Conservation (phyloP, 2,888 invertebrate genomes). For the Phytoseiulus persimilis region DNA sequence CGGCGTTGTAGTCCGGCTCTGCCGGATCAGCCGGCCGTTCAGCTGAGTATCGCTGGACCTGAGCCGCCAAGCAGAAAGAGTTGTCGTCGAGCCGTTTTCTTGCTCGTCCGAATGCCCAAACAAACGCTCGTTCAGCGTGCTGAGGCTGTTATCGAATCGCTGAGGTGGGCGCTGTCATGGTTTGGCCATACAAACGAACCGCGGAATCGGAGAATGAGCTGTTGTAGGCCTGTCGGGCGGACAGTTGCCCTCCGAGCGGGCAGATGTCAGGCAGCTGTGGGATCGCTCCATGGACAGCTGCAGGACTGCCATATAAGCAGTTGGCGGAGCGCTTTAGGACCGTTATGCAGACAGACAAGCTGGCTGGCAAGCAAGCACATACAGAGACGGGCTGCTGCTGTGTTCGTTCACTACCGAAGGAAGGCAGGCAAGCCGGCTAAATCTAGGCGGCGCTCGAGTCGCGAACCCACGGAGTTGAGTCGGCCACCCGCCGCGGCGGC, state of each 20-base stretch:
- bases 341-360: not conserved
- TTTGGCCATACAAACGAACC: not conserved
- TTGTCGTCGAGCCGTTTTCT: not conserved
- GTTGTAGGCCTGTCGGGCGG: not conserved
- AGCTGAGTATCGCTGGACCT: not conserved
- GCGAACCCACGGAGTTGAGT: constrained; percentile 5
- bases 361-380: not conserved
- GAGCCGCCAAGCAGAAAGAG: not conserved
- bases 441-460: not conserved
- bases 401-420: not conserved
- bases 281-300: not conserved
- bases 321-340: not conserved
- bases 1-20: not conserved
- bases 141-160: too few species aligned
- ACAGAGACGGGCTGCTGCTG: not conserved
- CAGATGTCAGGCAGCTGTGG: not conserved
- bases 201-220: not conserved
- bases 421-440: not conserved
- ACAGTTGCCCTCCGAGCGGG: not conserved
- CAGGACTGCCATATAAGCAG: not conserved
- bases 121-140: too few species aligned
- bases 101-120: too few species aligned
- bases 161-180: too few species aligned
- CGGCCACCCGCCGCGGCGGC: not conserved
- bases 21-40: not conserved